Base-by-base conservation (phyloP, 2,797 vertebrate species). In the Chaenodraco wilsoni region DNA sequence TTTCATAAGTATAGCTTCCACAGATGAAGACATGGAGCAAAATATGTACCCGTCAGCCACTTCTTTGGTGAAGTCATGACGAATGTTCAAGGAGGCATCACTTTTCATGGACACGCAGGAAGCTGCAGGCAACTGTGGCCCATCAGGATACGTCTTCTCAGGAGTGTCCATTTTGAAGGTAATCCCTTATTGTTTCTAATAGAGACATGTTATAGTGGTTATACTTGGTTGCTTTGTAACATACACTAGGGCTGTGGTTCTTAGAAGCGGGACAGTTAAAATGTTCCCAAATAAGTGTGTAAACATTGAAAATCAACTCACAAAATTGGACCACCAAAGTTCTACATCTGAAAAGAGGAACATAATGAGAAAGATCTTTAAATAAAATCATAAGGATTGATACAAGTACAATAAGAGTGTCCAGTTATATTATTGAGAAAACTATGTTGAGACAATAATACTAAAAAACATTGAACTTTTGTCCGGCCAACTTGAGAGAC, bases 91-190 rank as follows among this genome's bases (percentile, higher is more conserved):
- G 65, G 72, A 74, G 1, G 0, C 0, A 0, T 51, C 14, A 10
- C 66, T 68, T 57, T 37, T 61, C 50, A 70, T 16, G 13, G 67
- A 79, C 62, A 52, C 2, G 0, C 45, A 33, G 67, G 77, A 62
- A 1, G 50, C 11, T 1, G 56, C 6, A 0, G 66, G 44, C 3
- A 27, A 0, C 2, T 44, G 31, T 27, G 9, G 6, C 4, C 4
- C 3, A 3, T 11, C 48, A 23, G 71, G 44, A 45, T 9, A 5
- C 17, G 3, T 40, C 14, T 69, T 21, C 19, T 54, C 49, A 3
- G 48, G 50, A 54, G 41, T 1, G 2, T 65, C 58, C 62, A 76
- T 78, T 41, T 19, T 62, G 3, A 27, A 11, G n/a, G 16, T 1
- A 46, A 13, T 0, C 8, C 37, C 19, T 1, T 9, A 33, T 5